Percentiles rank a stretch among this genome's conserved stretches.
Conservation (phyloP, 2,113 vertebrate genomes). For the Onychostoma macrolepis region DNA sequence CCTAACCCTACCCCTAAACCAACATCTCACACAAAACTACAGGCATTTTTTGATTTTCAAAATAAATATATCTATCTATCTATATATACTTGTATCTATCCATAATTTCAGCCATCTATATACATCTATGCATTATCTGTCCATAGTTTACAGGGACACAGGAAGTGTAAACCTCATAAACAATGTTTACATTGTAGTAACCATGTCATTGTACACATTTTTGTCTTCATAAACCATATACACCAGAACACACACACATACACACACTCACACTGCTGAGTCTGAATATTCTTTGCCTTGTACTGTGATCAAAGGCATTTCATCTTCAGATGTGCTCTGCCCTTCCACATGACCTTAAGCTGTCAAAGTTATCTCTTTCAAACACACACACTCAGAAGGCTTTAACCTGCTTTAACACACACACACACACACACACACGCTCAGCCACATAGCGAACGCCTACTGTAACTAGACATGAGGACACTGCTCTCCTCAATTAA, state of each 20-base stretch:
- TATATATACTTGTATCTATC: too few relatives aligned
- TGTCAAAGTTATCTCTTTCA: slow-evolving; percentile 47
- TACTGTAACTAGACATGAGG: neutral
- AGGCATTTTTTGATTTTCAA: too few relatives aligned
- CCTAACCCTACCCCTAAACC: too few relatives aligned
- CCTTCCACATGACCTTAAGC: slow-evolving; percentile 60
- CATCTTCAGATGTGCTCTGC: slow-evolving; percentile 70
- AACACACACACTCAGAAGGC: slow-evolving; percentile 30
- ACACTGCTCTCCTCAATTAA: neutral
- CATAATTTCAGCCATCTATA: too few relatives aligned
- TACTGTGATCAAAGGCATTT: slow-evolving; percentile 67
- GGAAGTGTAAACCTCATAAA: too few relatives aligned
- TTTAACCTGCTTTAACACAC: slow-evolving; percentile 48
- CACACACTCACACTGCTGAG: neutral
- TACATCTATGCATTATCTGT: too few relatives aligned
- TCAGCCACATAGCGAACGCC: neutral
- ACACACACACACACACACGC: slow-evolving; percentile 33
- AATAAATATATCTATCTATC: too few relatives aligned
- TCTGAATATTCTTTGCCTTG: slow-evolving; percentile 48
- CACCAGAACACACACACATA: neutral
- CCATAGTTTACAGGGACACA: too few relatives aligned
- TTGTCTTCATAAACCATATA: too few relatives aligned
- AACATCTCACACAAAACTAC: too few relatives aligned
- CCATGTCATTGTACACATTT: too few relatives aligned
- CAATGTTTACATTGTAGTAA: too few relatives aligned